phyloP scores from a whole-genome alignment of 2,113 vertebrate species.

The Scomber scombrus region DNA sequence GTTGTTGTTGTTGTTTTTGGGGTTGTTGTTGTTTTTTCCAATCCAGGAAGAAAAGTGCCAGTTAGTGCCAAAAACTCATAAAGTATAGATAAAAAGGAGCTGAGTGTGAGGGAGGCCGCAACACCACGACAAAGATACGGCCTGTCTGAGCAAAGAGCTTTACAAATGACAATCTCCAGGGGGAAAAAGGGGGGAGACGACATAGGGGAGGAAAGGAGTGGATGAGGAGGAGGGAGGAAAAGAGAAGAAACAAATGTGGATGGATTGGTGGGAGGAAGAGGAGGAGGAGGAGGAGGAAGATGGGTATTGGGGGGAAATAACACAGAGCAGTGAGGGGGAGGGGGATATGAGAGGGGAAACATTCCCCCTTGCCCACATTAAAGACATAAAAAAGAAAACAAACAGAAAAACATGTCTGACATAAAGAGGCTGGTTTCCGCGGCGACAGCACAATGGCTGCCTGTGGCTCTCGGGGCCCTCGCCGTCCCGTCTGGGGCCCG shows the following conservation, averaged over 20 bases:
- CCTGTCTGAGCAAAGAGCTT: constrained; percentile 82
- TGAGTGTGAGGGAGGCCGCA: constrained; percentile 79
- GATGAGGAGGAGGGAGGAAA: constrained; percentile 49
- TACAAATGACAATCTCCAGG: constrained; percentile 84
- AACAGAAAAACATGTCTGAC: constrained; percentile 92
- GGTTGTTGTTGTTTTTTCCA: constrained; percentile 48
- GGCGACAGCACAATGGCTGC: constrained; percentile 89
- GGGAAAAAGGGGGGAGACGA: constrained; percentile 55
- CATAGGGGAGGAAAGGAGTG: constrained; percentile 64
- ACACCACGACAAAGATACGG: constrained; percentile 84
- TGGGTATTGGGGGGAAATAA: constrained; percentile 66
- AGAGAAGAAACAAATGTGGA: constrained; percentile 80
- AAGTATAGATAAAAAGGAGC: constrained; percentile 79
- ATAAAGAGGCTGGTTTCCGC: constrained; percentile 91
- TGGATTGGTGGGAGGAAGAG: constrained; percentile 74
- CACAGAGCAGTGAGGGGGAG: constrained; percentile 65
- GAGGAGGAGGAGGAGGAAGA: constrained; percentile 59
- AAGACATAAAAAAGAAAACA: constrained; percentile 90
- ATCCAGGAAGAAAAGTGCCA: constrained; percentile 73
- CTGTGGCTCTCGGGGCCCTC: constrained; percentile 87
- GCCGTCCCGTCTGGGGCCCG: constrained; percentile 85
- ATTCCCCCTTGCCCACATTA: constrained; percentile 87
- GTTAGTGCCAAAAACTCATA: constrained; percentile 85
- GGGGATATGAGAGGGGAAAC: constrained; percentile 79
- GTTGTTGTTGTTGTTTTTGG: constrained; percentile 3